Conservation (phyloP, 2,113 vertebrate species). For the Carlito syrichta region DNA sequence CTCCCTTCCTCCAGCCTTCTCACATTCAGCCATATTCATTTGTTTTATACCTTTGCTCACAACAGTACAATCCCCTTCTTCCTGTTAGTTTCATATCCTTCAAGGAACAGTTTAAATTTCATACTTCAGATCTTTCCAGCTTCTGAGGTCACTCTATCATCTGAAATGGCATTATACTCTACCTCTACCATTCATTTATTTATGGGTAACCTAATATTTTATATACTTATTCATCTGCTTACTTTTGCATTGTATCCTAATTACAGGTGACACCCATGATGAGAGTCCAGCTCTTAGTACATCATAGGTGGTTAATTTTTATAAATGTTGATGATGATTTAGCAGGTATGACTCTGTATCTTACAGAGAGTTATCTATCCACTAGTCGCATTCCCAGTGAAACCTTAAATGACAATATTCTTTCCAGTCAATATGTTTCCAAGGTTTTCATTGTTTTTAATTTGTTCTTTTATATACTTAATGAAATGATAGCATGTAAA, state of each 20-base stretch:
- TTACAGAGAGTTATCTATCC: not conserved
- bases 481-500: not conserved
- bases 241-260: not conserved
- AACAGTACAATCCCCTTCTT: not conserved
- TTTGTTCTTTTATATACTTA: not conserved
- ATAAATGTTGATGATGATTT: not conserved
- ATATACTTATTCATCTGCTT: not conserved
- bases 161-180: not conserved
- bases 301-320: not conserved
- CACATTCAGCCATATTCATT: fast-evolving
- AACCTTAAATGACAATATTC: not conserved
- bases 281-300: not conserved
- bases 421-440: not conserved
- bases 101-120: not conserved
- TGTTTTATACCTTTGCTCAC: not conserved
- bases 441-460: not conserved
- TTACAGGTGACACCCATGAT: not conserved
- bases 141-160: not conserved
- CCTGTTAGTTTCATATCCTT: not conserved
- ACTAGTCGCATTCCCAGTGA: not conserved
- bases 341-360: not conserved
- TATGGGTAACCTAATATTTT: no score
- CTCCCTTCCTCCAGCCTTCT: fast-evolving
- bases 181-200: not conserved
- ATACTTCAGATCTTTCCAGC: not conserved